A percentile compares a stretch with the other conserved stretches of the same genome.
Evolutionary conservation across 37 sponge, comb jelly and placozoan species (phyloP).

Genomic region (Eunapius fragilis): DNA sequence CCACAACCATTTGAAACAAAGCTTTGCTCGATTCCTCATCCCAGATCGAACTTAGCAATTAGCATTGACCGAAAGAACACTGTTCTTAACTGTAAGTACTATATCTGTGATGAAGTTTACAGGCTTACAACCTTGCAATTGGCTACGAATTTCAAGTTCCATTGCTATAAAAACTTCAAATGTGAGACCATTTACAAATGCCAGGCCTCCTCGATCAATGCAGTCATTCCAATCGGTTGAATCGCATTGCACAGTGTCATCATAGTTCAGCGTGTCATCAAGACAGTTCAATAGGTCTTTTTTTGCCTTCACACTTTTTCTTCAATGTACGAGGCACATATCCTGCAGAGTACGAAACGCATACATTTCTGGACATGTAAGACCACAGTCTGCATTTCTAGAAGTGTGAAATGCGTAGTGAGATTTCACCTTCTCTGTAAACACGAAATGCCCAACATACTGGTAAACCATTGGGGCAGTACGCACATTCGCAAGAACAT

Average conservation of each 20-base stretch:
- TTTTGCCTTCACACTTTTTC: not conserved
- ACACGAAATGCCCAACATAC: slow-evolving; percentile 16
- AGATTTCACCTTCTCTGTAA: not conserved
- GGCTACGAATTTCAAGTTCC: slow-evolving; percentile 20
- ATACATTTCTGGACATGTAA: not conserved
- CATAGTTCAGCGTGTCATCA: not conserved
- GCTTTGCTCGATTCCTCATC: not conserved
- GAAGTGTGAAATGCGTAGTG: not conserved
- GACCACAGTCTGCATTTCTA: not conserved
- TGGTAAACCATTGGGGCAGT: slow-evolving; percentile 3
- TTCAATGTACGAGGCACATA: no score
- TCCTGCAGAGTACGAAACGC: slow-evolving; percentile 24
- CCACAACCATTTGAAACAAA: slow-evolving; percentile 10
- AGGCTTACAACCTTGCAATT: not conserved
- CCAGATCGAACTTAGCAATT: slow-evolving; percentile 6
- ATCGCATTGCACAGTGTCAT: not conserved
- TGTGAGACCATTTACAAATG: slow-evolving; percentile 1
- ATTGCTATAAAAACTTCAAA: slow-evolving; percentile 11
- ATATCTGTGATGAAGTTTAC: not conserved
- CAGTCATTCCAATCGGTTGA: slow-evolving; percentile 12
- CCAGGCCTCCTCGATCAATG: slow-evolving; percentile 24
- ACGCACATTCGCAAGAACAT: no score
- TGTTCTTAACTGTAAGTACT: not conserved
- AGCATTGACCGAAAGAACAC: slow-evolving; percentile 12
- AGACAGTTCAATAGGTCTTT: slow-evolving; percentile 14